A percentile compares a stretch with the other conserved stretches of the same genome.
Evolutionary conservation across 2,888 invertebrate species (phyloP).

Genomic region (Baronia brevicornis): DNA sequence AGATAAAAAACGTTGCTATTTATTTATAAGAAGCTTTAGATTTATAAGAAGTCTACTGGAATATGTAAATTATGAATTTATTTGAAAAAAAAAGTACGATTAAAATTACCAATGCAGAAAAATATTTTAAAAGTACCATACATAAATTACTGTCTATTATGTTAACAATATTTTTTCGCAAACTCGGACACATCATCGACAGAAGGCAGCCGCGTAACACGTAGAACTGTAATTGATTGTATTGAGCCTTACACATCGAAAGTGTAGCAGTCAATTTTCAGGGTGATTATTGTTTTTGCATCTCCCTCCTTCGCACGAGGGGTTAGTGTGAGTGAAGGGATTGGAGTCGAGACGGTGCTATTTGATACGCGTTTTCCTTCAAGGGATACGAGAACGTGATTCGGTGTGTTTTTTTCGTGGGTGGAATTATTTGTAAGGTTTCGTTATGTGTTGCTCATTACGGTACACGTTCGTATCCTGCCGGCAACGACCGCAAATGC

Average conservation of each 20-base stretch:
- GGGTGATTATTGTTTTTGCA: slow-evolving; percentile 46
- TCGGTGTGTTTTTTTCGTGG: slow-evolving; percentile 71
- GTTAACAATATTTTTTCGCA: slow-evolving; percentile 42
- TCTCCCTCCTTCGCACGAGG: slow-evolving; percentile 35
- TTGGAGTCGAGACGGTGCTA: slow-evolving; percentile 45
- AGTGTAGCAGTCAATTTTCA: slow-evolving; percentile 46
- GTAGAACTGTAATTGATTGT: slow-evolving; percentile 72
- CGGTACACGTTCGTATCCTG: slow-evolving; percentile 70
- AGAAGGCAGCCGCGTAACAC: slow-evolving; percentile 61
- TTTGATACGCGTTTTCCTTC: slow-evolving; percentile 72
- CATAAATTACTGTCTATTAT: slow-evolving; percentile 46
- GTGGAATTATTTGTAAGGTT: slow-evolving; percentile 74
- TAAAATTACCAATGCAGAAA: slow-evolving; percentile 15
- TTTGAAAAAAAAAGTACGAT: not conserved
- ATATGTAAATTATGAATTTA: not conserved
- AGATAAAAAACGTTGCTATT: no score
- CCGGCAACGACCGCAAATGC: slow-evolving; percentile 67
- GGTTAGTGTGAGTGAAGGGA: slow-evolving; percentile 35
- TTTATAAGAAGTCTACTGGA: no score
- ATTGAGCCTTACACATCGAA: slow-evolving; percentile 64
- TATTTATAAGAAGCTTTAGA: no score
- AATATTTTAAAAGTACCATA: slow-evolving; percentile 19
- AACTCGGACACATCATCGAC: slow-evolving; percentile 49
- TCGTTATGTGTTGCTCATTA: slow-evolving; percentile 75
- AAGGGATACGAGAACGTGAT: slow-evolving; percentile 72